phyloP scores from a whole-genome alignment of 2,888 invertebrate species.

The Eupithecia tripunctaria region DNA sequence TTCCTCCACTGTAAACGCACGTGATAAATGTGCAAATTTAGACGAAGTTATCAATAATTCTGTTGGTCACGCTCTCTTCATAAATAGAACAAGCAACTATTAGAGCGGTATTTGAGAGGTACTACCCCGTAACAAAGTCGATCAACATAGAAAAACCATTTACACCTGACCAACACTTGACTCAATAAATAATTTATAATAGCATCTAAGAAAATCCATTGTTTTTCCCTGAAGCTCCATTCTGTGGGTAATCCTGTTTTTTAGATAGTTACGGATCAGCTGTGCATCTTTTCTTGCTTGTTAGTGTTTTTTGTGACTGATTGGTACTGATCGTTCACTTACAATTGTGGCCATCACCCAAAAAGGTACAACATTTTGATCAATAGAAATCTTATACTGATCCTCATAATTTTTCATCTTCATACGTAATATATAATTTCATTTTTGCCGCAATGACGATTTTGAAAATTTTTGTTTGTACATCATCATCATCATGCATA shows the following conservation, averaged over 20 bases:
- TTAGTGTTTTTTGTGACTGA: background rate
- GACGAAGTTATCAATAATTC: constrained; percentile 3
- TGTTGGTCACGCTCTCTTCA: background rate
- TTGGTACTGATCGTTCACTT: background rate
- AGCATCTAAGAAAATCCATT: constrained; percentile 39
- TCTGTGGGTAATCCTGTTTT: constrained; percentile 25
- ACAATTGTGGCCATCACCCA: background rate
- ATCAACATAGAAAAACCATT: constrained; percentile 22
- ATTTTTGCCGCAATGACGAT: background rate
- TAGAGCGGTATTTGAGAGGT: constrained; percentile 2
- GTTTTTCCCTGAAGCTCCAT: constrained; percentile 38
- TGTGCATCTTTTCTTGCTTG: background rate
- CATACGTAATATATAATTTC: background rate
- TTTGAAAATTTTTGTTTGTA: background rate
- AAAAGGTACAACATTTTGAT: background rate
- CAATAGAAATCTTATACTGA: background rate
- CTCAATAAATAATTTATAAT: constrained; percentile 22
- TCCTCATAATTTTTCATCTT: too few relatives aligned
- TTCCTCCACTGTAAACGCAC: background rate
- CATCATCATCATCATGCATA: background rate
- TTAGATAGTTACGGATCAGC: constrained; percentile 21
- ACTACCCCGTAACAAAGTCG: background rate
- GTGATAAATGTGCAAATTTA: constrained; percentile 5
- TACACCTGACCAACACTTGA: constrained; percentile 16
- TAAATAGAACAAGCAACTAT: background rate